phyloP scores from a whole-genome alignment of 2,797 vertebrate species.

The Mormyrops boulengeri region DNA sequence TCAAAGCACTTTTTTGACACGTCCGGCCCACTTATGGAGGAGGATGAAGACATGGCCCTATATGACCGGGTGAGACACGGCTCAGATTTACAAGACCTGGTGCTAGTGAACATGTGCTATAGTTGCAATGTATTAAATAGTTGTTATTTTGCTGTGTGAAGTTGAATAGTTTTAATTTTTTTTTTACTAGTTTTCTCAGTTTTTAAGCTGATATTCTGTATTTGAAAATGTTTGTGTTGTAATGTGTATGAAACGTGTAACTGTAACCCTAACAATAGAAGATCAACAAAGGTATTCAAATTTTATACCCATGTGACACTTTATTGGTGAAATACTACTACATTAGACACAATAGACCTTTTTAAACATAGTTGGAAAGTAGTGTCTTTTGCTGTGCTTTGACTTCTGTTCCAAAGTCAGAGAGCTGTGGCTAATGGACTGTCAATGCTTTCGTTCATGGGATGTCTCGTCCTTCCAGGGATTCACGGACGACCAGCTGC shows the following conservation, averaged over 20 bases:
- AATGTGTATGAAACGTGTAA: not conserved
- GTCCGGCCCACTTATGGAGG: slow-evolving; percentile 90
- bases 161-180: not conserved
- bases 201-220: not conserved
- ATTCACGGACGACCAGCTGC: slow-evolving; percentile 88
- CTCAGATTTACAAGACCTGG: not conserved
- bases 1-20: slow-evolving; percentile 94
- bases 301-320: not conserved
- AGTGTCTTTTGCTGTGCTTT: not conserved
- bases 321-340: not conserved
- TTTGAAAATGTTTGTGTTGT: not conserved
- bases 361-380: not conserved
- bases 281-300: not conserved
- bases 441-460: not conserved
- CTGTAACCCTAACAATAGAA: not conserved
- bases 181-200: not conserved
- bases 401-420: not conserved
- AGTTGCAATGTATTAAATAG: not conserved
- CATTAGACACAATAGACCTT: not conserved
- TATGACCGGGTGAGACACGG: slow-evolving; percentile 74
- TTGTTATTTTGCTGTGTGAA: not conserved
- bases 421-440: not conserved
- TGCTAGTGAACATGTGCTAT: not conserved
- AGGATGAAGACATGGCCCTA: slow-evolving; percentile 79
- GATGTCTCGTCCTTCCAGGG: slow-evolving; percentile 56